A percentile compares a stretch with the other conserved stretches of the same genome.
These are phyloP conservation scores for Sinocyclocheilus anshuiensis DNA, from an alignment of 2,113 vertebrate genomes.

Conservation along the genomic window DNA sequence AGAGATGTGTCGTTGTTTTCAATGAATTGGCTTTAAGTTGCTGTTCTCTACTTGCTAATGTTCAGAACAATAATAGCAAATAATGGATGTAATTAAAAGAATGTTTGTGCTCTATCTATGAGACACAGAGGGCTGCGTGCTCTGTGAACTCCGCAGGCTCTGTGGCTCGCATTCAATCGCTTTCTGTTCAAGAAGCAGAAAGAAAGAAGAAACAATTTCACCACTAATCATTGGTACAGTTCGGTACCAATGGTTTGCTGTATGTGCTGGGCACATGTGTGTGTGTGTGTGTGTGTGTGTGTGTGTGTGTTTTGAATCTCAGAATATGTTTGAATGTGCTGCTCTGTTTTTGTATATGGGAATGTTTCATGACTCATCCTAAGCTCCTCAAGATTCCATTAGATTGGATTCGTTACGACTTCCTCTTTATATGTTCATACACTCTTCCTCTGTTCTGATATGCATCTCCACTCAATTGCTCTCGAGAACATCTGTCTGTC, in stretches of 20 bases:
- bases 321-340: constrained; percentile 35
- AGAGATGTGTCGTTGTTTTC: constrained; percentile 18
- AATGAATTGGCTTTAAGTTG: constrained; percentile 30
- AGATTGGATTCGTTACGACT: constrained; percentile 42
- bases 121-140: constrained; percentile 15
- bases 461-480: constrained; percentile 37
- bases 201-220: constrained; percentile 43
- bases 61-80: constrained; percentile 39
- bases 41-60: constrained; percentile 17
- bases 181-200: constrained; percentile 27
- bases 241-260: constrained; percentile 26
- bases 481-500: constrained; percentile 41
- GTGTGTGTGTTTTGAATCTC: not conserved
- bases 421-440: constrained; percentile 33
- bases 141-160: constrained; percentile 29
- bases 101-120: constrained; percentile 32
- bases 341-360: constrained; percentile 41
- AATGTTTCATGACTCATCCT: constrained; percentile 46
- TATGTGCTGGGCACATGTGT: constrained; percentile 5
- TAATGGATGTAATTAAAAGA: constrained; percentile 41
- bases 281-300: not conserved
- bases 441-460: constrained; percentile 32
- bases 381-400: constrained; percentile 48
- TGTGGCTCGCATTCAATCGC: not conserved
- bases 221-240: constrained; percentile 31